A percentile compares a stretch with the other conserved stretches of the same genome.
These are phyloP conservation scores for Tupaia chinensis DNA, from an alignment of 2,113 vertebrate species.

Conservation along the genomic window DNA sequence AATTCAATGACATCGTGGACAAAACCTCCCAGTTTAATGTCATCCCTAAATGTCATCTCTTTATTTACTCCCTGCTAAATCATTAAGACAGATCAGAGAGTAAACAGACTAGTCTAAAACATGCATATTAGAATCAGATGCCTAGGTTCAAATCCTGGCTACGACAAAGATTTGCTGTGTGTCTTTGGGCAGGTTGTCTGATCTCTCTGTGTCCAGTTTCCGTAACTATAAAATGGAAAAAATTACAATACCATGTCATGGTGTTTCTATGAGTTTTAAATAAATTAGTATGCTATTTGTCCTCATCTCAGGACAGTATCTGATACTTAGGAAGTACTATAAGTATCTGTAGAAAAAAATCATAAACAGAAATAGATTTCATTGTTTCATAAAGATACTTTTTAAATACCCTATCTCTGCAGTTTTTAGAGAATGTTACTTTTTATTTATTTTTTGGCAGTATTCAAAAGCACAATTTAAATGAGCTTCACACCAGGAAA, in stretches of 20 bases:
- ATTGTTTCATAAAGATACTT: background rate
- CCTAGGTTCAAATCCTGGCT: background rate
- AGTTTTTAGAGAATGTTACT: background rate
- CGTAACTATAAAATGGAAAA: background rate
- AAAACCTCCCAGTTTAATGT: background rate
- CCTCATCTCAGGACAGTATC: background rate
- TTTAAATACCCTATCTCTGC: background rate
- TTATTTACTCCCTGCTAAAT: background rate
- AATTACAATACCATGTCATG: background rate
- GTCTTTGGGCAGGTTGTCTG: background rate
- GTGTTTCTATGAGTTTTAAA: background rate
- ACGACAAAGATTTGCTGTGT: background rate
- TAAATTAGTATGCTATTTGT: background rate
- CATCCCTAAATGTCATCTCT: background rate
- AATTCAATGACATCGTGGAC: background rate
- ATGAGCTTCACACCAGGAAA: background rate
- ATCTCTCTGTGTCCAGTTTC: background rate
- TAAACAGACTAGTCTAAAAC: background rate
- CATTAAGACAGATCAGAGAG: background rate
- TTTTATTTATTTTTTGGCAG: background rate
- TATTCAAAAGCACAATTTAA: background rate
- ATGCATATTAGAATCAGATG: background rate
- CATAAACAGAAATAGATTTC: background rate
- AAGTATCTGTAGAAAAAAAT: conserved; percentile 6
- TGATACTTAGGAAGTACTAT: background rate